A percentile compares a stretch with the other conserved stretches of the same genome.
These are phyloP conservation scores for Synanthedon formicaeformis DNA, from an alignment of 2,888 invertebrate species.

Conservation along the genomic window DNA sequence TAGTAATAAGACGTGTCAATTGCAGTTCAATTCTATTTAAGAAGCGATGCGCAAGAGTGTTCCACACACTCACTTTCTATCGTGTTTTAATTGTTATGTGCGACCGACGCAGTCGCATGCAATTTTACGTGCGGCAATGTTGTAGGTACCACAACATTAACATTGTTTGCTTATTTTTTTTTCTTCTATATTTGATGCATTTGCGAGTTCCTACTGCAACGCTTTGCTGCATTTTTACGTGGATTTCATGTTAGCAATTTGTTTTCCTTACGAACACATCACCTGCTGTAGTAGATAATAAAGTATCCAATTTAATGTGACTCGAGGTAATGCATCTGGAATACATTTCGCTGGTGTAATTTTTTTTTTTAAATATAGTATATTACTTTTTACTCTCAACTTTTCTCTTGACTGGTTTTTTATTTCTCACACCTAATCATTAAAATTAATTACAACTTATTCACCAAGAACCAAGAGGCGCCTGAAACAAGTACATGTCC, in stretches of 20 bases:
- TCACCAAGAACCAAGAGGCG: too few species aligned
- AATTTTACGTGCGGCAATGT: constrained; percentile 66
- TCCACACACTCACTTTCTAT: constrained; percentile 60
- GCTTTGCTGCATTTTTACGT: background rate
- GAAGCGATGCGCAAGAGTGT: constrained; percentile 42
- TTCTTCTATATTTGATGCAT: background rate
- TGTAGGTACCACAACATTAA: constrained; percentile 35
- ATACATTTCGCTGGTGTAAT: too few species aligned
- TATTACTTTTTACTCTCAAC: too few species aligned
- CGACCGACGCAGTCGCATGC: constrained; percentile 45
- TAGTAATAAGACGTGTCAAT: constrained; percentile 6
- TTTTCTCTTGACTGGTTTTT: too few species aligned
- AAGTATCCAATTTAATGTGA: too few species aligned
- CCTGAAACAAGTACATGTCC: too few species aligned
- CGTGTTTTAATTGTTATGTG: constrained; percentile 66
- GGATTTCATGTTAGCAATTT: background rate
- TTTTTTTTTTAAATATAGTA: too few species aligned
- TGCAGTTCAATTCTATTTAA: constrained; percentile 43
- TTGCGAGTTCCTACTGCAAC: background rate
- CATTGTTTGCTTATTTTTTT: constrained; percentile 33
- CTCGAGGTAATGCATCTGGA: too few species aligned
- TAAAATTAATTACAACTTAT: too few species aligned
- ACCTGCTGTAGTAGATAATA: too few species aligned
- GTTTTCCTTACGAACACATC: background rate
- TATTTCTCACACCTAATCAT: too few species aligned